Evolutionary conservation across 2,113 vertebrate genomes (phyloP).

Genomic region (Stigmatopora argus): DNA sequence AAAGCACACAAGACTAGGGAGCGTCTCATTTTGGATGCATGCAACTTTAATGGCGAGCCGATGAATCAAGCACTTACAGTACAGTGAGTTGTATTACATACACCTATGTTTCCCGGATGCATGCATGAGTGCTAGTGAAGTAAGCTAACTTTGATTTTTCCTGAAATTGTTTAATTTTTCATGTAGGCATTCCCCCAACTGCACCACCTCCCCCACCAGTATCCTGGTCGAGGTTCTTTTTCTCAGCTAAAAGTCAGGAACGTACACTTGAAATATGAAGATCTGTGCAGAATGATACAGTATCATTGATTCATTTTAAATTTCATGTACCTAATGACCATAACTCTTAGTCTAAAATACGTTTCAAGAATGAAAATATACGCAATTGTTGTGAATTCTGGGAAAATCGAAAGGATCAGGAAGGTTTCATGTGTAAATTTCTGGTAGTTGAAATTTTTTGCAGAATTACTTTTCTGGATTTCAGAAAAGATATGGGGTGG

Average conservation of each 20-base stretch:
- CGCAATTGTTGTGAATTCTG: too few relatives aligned
- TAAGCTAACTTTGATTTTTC: constrained; percentile 40
- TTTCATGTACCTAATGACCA: not conserved
- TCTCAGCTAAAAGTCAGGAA: constrained; percentile 9
- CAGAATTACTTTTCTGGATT: too few relatives aligned
- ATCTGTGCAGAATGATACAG: not conserved
- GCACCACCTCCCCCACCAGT: not conserved
- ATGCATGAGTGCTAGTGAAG: constrained; percentile 35
- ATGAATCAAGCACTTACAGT: constrained; percentile 47
- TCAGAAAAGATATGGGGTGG: too few relatives aligned
- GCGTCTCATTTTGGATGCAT: constrained; percentile 41
- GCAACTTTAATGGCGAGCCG: constrained; percentile 48
- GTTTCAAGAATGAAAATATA: not conserved
- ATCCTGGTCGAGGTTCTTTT: not conserved
- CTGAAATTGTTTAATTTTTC: constrained; percentile 37
- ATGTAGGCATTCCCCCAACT: not conserved
- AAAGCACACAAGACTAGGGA: constrained; percentile 30
- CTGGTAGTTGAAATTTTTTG: too few relatives aligned
- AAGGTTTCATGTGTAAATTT: too few relatives aligned
- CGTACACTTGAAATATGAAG: not conserved
- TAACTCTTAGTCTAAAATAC: too few relatives aligned
- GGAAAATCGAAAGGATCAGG: too few relatives aligned
- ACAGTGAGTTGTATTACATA: constrained; percentile 43
- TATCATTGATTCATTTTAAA: not conserved
- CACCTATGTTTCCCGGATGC: constrained; percentile 44